Base-by-base conservation (phyloP, 2,113 vertebrate genomes). In the Sardina pilchardus region DNA sequence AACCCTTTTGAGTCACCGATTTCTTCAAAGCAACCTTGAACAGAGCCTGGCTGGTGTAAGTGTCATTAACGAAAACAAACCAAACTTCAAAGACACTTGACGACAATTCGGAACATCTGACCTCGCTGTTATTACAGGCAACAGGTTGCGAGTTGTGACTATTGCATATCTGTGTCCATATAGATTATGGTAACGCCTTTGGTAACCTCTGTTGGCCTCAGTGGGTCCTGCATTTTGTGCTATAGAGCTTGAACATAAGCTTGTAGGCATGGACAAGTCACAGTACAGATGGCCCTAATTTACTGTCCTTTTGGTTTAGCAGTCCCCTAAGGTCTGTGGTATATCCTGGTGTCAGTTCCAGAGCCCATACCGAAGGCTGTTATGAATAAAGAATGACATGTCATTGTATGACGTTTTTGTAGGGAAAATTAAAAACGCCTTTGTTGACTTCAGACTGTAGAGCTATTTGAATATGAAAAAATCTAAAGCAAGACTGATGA, bases 211-310 rank as follows among this genome's bases (percentile, higher is more conserved):
- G 71, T 17, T 78, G 34, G 19, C 30, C 30, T 78, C 12, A 30
- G 14, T 2, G 12, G 30, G 36, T 78, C 71, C 71, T 78, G 71
- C 5, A 34, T 24, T 39, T 17, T 78, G 71, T 78, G 71, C 2
- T 34, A 34, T 17, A 78, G 71, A 78, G 26, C 34, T 39, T 78
- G 36, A 39, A 78, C 30, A 4, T 78, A 39, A 34, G 71, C 30
- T 36, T 17, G 63, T 19, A 78, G 71, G 12, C 12, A 34, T 34
- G 71, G 14, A 36, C 34, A 36, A 17, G 71, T 78, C 30, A 34
- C 34, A 36, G 71, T 16, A 78, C 71, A 78, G 71, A 78, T 78
- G 71, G 71, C 71, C 34, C 71, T 78, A 17, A 78, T 78, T 78
- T 78, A 36, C 16, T 30, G 71, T 78, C 71, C 71, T 16, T 78